Conservation (phyloP, 2,797 vertebrate genomes). For the Meriones psammophilus region DNA sequence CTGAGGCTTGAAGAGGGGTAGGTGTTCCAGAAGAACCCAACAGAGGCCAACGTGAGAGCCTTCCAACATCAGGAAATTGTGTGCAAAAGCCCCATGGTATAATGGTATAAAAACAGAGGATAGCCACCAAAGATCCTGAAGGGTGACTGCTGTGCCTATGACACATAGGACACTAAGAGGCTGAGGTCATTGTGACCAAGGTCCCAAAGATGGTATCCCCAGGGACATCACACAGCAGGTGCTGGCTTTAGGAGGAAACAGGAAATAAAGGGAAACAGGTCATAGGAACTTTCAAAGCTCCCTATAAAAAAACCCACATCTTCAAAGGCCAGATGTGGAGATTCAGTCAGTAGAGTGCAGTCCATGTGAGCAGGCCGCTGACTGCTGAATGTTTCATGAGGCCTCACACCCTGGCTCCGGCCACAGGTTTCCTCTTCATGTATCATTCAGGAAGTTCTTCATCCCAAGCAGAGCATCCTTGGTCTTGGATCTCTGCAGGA, state of each 20-base stretch:
- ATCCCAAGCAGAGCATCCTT: not conserved
- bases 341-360: no score
- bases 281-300: not conserved
- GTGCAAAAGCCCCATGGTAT: not conserved
- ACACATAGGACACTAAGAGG: not conserved
- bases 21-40: not conserved
- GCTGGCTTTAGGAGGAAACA: not conserved
- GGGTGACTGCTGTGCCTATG: not conserved
- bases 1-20: not conserved
- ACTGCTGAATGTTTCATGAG: not conserved
- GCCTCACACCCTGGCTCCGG: not conserved
- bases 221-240: accelerated
- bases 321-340: not conserved
- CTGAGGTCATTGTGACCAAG: not conserved
- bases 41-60: accelerated
- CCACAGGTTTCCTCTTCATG: not conserved
- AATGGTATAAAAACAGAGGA: accelerated
- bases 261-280: not conserved
- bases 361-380: accelerated
- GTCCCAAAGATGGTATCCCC: accelerated
- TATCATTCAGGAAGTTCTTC: not conserved
- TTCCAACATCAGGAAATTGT: accelerated
- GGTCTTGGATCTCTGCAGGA: not conserved
- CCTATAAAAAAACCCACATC: not conserved
- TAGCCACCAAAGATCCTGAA: not conserved